A percentile compares a stretch with the other conserved stretches of the same genome.
Conservation (phyloP, 1,140 invertebrate genomes). For the Acarapis woodi region DNA sequence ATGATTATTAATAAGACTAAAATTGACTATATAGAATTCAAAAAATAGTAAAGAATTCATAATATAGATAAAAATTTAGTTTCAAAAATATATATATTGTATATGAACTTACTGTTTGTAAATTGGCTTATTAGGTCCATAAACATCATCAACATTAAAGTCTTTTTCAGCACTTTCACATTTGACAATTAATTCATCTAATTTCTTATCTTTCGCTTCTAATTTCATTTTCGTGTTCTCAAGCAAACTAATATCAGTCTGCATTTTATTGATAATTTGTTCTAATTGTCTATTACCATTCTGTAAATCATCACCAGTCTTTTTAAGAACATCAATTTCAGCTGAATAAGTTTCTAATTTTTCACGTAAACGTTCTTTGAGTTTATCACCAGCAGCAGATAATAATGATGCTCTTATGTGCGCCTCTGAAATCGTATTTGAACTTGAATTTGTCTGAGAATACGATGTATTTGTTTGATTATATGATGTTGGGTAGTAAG, state of each 20-base stretch:
- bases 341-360: conserved; percentile 53
- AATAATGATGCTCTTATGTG: conserved; percentile 74
- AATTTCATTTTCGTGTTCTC: conserved; percentile 33
- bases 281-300: conserved; percentile 56
- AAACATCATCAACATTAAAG: conserved; percentile 79
- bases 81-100: conserved; percentile 12
- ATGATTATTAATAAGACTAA: neutral
- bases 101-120: conserved; percentile 43
- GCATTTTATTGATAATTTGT: conserved; percentile 42
- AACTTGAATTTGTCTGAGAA: conserved; percentile 7
- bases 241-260: conserved; percentile 38
- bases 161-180: conserved; percentile 33
- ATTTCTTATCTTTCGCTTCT: conserved; percentile 53
- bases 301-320: conserved; percentile 48
- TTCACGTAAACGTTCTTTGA: conserved; percentile 54
- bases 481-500: conserved; percentile 8
- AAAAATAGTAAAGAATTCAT: neutral
- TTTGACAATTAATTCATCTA: conserved; percentile 45
- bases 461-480: conserved; percentile 6
- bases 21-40: neutral
- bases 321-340: conserved; percentile 59
- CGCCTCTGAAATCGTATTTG: conserved; percentile 66
- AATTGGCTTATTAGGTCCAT: conserved; percentile 75
- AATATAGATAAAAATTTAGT: neutral
- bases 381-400: conserved; percentile 78